Evolutionary conservation across 2,113 vertebrate genomes (phyloP), one percentile per base, ranked within the genome.

Genomic region (Myotis lucifugus): DNA sequence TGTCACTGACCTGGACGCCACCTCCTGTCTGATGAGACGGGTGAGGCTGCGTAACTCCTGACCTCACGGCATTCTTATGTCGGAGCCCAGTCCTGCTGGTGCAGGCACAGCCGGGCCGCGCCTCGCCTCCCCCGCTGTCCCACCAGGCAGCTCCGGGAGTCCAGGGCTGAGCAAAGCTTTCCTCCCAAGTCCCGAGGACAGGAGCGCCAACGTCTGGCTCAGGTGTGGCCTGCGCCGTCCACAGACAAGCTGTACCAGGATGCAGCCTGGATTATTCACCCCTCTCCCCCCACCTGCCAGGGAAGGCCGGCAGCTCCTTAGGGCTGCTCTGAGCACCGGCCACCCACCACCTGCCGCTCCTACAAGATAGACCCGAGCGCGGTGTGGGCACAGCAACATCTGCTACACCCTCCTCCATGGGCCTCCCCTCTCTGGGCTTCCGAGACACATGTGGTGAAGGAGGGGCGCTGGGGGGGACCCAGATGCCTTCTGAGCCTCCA

Each of bases 311-410:
- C 50, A 8, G n/a, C n/a, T 81, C 52, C 34, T 56, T 27, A 64
- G 93, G 15, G 0, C 40, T 91, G 73, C 94, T 97, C 90, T 7
- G 83, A 98, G 94, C 87, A 59, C 85, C 89, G 96, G 92, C 95
- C 37, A 93, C 34, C 96, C 91, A 97, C 97, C 81, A 93, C 91
- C 87, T 96, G 91, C 90, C 94, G 90, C 97, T 97, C 98, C 98
- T 95, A 97, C 97, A 96, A 96, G 96, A 97, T 97, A 98, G 98
- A 98, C 95, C 97, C 98, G 96, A 92, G 93, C 1, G 5, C 66
- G 6, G 14, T 85, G 88, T 2, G 0, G 93, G 67, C 97, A 96
- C 79, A 88, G 94, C 9, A 95, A 97, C 97, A 97, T 97, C 96
- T 66, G 92, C 94, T 5, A 4, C 85, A 56, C 50, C 70, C 37